A percentile compares a stretch with the other conserved stretches of the same genome.
Conservation (phyloP, 2,797 vertebrate genomes). For the Triplophysa yarkandensis region DNA sequence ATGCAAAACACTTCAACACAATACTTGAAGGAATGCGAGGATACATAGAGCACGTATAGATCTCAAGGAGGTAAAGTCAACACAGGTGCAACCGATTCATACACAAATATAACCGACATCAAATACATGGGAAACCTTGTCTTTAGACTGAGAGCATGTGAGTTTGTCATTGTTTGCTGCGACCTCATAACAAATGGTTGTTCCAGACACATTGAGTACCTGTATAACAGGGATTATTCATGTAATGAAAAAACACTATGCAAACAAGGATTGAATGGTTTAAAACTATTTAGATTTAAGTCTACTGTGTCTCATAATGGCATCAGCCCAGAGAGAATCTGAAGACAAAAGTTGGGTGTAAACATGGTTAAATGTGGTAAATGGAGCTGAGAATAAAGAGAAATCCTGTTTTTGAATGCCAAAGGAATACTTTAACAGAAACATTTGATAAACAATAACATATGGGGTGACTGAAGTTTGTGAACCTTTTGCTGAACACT, state of each 20-base stretch:
- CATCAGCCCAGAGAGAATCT: background rate
- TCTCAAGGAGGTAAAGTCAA: constrained; percentile 6
- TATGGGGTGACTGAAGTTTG: background rate
- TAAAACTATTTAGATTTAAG: background rate
- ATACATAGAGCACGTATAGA: constrained; percentile 1
- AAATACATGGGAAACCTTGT: constrained; percentile 20
- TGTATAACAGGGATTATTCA: background rate
- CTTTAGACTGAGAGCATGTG: background rate
- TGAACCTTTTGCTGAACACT: background rate
- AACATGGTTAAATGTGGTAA: background rate
- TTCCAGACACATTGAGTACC: constrained; percentile 3
- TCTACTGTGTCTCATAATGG: background rate
- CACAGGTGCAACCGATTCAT: constrained; percentile 59
- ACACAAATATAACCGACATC: constrained; percentile 45
- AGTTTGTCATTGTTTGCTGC: constrained; percentile 32
- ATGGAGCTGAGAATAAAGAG: background rate
- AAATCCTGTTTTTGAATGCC: background rate
- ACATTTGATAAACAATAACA: background rate
- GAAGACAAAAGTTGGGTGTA: background rate
- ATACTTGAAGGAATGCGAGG: constrained; percentile 3
- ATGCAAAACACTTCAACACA: constrained; percentile 38
- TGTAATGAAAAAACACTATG: background rate
- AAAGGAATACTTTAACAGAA: background rate
- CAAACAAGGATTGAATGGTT: background rate
- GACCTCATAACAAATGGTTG: constrained; percentile 24